Percentiles rank a stretch among this genome's conserved stretches.
Conservation (phyloP, 1,140 invertebrate species). For the Drosophila virilis region DNA sequence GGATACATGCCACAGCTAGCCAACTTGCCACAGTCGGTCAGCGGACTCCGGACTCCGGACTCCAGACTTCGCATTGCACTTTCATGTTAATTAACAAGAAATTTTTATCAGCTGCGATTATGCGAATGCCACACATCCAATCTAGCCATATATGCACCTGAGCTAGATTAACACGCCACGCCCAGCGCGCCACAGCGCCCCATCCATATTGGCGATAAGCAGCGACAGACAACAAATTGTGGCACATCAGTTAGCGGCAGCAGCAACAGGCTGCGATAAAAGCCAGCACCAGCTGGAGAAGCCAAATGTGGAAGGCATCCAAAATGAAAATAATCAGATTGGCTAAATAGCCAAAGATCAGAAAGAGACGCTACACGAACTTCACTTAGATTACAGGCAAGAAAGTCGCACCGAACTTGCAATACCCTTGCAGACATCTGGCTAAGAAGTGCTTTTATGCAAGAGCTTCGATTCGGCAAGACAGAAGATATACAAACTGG, state of each 20-base stretch:
- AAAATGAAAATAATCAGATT: not conserved
- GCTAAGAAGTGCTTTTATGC: no score
- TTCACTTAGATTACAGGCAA: no score
- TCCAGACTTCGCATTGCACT: slow-evolving; percentile 53
- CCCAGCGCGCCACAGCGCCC: not conserved
- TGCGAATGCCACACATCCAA: slow-evolving; percentile 39
- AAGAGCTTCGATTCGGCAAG: no score
- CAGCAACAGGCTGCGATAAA: slow-evolving; percentile 5
- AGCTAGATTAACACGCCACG: not conserved
- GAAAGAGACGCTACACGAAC: not conserved
- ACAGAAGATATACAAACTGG: no score
- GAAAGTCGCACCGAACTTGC: no score
- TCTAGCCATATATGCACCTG: slow-evolving; percentile 12
- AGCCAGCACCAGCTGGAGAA: no score
- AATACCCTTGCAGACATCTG: no score
- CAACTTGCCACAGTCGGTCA: not conserved
- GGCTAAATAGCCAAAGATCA: not conserved
- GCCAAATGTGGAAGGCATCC: no score
- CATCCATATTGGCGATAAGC: slow-evolving; percentile 47
- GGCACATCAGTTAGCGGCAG: slow-evolving; percentile 53
- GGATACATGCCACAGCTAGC: slow-evolving; percentile 25
- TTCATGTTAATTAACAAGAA: slow-evolving; percentile 78
- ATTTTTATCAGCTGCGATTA: slow-evolving; percentile 71
- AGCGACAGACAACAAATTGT: slow-evolving; percentile 70
- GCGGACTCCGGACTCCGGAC: not conserved